phyloP scores from a whole-genome alignment of 1,140 invertebrate genomes.

The Apis florea region DNA sequence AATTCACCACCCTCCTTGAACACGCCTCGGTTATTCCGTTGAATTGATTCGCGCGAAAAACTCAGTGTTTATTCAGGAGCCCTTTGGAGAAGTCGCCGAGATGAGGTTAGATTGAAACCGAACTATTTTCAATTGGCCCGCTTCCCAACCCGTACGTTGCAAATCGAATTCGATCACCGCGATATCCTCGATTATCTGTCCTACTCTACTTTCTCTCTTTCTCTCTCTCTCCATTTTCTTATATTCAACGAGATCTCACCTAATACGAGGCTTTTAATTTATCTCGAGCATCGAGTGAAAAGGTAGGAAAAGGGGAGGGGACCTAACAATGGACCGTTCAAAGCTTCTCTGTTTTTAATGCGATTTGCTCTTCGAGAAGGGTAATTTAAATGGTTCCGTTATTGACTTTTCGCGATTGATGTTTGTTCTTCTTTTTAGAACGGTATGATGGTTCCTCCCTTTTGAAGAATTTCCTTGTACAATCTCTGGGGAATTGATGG shows the following conservation, averaged over 20 bases:
- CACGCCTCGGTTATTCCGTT: slow-evolving; percentile 59
- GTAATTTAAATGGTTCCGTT: not conserved
- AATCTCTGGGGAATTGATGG: too few relatives aligned
- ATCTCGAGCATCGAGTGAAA: not conserved
- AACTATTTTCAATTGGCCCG: slow-evolving; percentile 64
- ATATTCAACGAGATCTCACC: not conserved
- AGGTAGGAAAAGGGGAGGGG: too few relatives aligned
- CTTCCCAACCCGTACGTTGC: slow-evolving; percentile 55
- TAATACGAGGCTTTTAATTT: not conserved
- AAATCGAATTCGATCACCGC: slow-evolving; percentile 63
- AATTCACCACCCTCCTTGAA: slow-evolving; percentile 46
- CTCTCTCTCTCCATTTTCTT: slow-evolving; percentile 1
- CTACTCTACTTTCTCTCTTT: not conserved
- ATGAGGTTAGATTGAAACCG: slow-evolving; percentile 68
- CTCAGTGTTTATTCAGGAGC: slow-evolving; percentile 72
- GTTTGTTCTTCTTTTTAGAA: not conserved
- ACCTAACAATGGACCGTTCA: not conserved
- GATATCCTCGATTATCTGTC: slow-evolving; percentile 38
- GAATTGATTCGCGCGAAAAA: slow-evolving; percentile 64
- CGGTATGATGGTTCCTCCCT: not conserved
- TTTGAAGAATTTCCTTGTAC: too few relatives aligned
- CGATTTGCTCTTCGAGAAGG: not conserved
- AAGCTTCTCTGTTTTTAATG: not conserved
- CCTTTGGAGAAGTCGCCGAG: slow-evolving; percentile 38
- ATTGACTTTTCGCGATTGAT: not conserved